Base-by-base conservation (phyloP, 2,797 vertebrate genomes). In the Scleropages formosus region DNA sequence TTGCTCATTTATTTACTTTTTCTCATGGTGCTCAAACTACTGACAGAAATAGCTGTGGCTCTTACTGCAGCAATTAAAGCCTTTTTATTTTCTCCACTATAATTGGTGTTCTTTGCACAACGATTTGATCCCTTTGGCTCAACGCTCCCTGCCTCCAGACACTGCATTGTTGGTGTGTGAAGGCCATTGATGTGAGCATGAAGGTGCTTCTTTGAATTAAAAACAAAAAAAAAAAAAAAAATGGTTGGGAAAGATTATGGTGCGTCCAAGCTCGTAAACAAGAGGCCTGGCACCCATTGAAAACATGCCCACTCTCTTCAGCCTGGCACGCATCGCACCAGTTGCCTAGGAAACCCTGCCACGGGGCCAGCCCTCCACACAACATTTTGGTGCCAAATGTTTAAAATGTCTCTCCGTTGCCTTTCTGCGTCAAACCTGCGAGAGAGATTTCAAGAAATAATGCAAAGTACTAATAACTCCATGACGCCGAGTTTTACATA, bases 261-360 rank as follows among this genome's bases (percentile, higher is more conserved):
- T 69, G 58, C 82, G 84, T 87, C 74, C 86, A 83, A 83, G 82
- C 60, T 68, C 77, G 73, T 76, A 79, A 81, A 81, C 82, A 78
- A 44, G 58, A 79, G 75, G 73, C 24, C 82, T 87, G 89, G 86
- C 84, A 75, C 72, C 73, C 73, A 76, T 60, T 85, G 72, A 89
- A 88, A 89, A 82, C 77, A 76, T 83, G 85, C 81, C 82, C 82
- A 81, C 75, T 76, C 80, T 85, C 80, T 70, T 70, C 76, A 78
- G 84, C 83, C 82, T 82, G 81, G 85, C 82, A 85, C 60, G 56
- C 80, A 81, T 79, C 75, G 63, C 70, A 59, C 81, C 78, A 81
- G 85, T 90, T 89, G 87, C 87, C 86, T 84, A 80, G 84, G 87
- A 88, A 89, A 87, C 85, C 81, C 80, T 79, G 85, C 88, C 79